Percentiles rank a stretch among this genome's conserved stretches.
phyloP scores from a whole-genome alignment of 1,140 invertebrate genomes.

The Aphis gossypii region DNA sequence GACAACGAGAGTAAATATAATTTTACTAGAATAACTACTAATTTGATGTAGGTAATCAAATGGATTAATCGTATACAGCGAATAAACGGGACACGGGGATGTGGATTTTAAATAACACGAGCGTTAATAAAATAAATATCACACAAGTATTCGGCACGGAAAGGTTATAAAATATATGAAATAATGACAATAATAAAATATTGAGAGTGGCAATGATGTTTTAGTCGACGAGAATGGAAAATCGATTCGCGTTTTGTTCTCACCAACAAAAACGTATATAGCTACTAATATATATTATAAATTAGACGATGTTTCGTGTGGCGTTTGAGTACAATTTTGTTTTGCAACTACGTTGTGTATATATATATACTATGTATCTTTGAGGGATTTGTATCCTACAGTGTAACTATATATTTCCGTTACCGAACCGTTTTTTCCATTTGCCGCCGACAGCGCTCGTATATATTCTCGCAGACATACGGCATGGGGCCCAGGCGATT shows the following conservation, averaged over 20 bases:
- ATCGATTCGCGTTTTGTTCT: not conserved
- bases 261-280: not conserved
- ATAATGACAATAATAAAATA: not conserved
- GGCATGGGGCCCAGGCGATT: conserved; percentile 34
- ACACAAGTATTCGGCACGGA: not conserved
- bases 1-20: not conserved
- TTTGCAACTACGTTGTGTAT: not conserved
- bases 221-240: not conserved
- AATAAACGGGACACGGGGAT: not conserved
- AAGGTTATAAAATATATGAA: not conserved
- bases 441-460: conserved; percentile 32
- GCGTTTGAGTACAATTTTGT: not conserved
- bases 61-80: not conserved
- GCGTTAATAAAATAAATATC: not conserved
- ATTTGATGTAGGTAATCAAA: not conserved
- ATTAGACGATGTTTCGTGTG: not conserved
- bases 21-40: not conserved
- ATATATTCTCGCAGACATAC: conserved; percentile 54
- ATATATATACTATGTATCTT: not conserved
- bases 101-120: not conserved
- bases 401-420: conserved; percentile 46
- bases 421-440: conserved; percentile 46
- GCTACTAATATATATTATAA: conserved; percentile 12
- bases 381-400: conserved; percentile 29
- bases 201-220: not conserved